A percentile compares a stretch with the other conserved stretches of the same genome.
Evolutionary conservation across 2,113 vertebrate species (phyloP).

Genomic region (Pongo abelii): DNA sequence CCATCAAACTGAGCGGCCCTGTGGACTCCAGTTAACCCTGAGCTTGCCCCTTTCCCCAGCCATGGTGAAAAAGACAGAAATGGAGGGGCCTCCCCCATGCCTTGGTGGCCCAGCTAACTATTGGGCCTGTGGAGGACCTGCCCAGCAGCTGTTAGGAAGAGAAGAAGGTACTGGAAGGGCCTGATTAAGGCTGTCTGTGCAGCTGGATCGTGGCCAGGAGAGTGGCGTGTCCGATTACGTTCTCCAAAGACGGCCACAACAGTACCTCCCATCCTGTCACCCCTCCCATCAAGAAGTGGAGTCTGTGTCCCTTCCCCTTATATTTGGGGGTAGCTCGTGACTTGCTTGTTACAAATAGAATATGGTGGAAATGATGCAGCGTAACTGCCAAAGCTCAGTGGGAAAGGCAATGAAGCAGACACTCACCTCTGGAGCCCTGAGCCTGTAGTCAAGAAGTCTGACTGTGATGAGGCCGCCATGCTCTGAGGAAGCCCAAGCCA

Average conservation of each 20-base stretch:
- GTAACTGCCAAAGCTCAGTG: neutral
- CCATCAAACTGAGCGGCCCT: neutral
- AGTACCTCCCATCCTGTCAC: neutral
- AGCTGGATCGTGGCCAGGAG: neutral
- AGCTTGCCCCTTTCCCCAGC: neutral
- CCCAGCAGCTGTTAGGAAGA: too few relatives aligned
- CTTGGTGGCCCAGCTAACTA: neutral
- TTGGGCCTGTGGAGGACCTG: neutral
- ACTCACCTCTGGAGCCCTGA: neutral
- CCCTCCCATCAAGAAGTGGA: neutral
- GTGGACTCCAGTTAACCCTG: neutral
- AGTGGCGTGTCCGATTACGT: too few relatives aligned
- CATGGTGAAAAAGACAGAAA: neutral
- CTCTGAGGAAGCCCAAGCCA: neutral
- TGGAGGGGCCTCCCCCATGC: fast-evolving
- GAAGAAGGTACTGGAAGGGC: neutral
- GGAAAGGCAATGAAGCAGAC: neutral
- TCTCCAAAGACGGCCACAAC: neutral
- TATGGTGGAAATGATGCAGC: neutral
- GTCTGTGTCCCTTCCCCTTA: too few relatives aligned
- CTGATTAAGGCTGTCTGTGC: neutral
- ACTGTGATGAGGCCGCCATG: fast-evolving
- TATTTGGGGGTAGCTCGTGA: neutral
- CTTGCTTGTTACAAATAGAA: neutral
- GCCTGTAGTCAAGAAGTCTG: neutral